Conservation (phyloP, 2,797 vertebrate species). For the Trichosurus vulpecula region DNA sequence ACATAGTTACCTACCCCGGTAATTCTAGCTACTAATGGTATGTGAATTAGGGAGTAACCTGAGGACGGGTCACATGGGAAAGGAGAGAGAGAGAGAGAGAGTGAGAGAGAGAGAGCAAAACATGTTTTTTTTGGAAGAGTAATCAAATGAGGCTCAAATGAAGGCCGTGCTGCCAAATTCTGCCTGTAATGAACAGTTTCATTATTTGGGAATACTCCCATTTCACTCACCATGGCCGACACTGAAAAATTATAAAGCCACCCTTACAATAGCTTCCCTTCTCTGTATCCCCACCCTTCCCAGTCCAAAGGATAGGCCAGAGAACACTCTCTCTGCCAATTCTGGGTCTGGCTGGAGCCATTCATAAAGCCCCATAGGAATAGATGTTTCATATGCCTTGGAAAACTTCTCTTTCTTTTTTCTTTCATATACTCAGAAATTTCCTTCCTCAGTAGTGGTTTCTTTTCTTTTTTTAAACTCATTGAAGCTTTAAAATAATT, state of each 20-base stretch:
- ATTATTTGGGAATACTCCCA: background rate
- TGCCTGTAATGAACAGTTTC: slow-evolving; percentile 53
- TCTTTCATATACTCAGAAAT: background rate
- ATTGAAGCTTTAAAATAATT: background rate
- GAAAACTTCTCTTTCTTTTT: background rate
- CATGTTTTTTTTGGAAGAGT: slow-evolving; percentile 75
- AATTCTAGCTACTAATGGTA: slow-evolving; percentile 46
- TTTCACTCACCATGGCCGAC: background rate
- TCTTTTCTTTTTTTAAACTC: background rate
- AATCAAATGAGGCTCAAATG: slow-evolving; percentile 33
- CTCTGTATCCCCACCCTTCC: background rate
- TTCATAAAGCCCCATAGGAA: background rate
- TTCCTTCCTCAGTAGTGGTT: background rate
- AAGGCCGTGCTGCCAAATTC: slow-evolving; percentile 54
- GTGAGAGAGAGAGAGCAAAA: slow-evolving; percentile 67
- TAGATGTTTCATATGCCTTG: background rate
- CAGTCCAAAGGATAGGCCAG: background rate
- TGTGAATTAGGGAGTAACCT: slow-evolving; percentile 73
- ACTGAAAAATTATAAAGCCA: background rate
- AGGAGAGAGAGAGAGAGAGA: slow-evolving; percentile 73
- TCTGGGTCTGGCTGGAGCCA: background rate
- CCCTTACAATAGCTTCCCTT: background rate
- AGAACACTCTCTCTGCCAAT: background rate
- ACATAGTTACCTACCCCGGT: slow-evolving; percentile 46
- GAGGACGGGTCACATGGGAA: slow-evolving; percentile 75